Conservation (phyloP, 2,113 vertebrate species). For the Trachemys scripta region DNA sequence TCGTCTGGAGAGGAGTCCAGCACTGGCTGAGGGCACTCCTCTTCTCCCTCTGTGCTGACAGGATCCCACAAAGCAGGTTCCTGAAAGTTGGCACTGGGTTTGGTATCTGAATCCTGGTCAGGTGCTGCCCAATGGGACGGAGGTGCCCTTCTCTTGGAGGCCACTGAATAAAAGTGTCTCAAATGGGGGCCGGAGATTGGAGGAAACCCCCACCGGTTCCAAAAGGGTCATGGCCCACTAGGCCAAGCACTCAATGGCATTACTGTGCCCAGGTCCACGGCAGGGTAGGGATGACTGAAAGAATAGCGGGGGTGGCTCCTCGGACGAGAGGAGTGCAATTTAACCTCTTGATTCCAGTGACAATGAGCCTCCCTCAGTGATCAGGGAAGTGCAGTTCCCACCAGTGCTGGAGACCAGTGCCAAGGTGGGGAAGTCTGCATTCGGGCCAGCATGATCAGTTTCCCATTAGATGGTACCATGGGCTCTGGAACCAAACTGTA, state of each 20-base stretch:
- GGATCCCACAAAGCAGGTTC: neutral
- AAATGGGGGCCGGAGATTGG: neutral
- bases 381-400: too few relatives aligned
- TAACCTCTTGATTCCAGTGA: too few relatives aligned
- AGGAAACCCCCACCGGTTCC: neutral
- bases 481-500: too few relatives aligned
- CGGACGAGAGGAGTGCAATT: too few relatives aligned
- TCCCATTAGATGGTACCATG: too few relatives aligned
- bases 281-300: neutral
- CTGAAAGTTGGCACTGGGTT: neutral
- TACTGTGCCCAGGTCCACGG: neutral
- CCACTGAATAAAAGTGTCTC: neutral
- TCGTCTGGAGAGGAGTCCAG: neutral
- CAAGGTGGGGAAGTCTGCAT: too few relatives aligned
- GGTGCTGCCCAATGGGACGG: neutral
- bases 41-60: neutral
- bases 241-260: neutral
- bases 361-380: too few relatives aligned
- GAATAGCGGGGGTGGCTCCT: neutral
- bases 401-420: too few relatives aligned
- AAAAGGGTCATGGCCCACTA: neutral
- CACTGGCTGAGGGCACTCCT: neutral
- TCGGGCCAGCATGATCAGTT: too few relatives aligned
- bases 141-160: neutral
- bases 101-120: neutral